Evolutionary conservation across 2,113 vertebrate genomes (phyloP).

Genomic region (Macaca fascicularis): T2T-MFA8v1.1 NC_088375.1:138878501-138879000

Average conservation of each 20-base stretch:
- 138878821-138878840: background rate
- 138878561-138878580: background rate
- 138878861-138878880: background rate
- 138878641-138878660: constrained; percentile 40
- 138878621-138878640: constrained; percentile 39
- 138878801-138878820: background rate
- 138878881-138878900: background rate
- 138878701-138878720: background rate
- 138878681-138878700: constrained; percentile 12
- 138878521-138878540: background rate
- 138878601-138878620: constrained; percentile 40
- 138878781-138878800: constrained; percentile 25
- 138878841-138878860: background rate
- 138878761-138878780: background rate
- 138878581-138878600: constrained; percentile 12
- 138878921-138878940: constrained; percentile 48
- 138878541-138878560: background rate
- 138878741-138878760: constrained; percentile 37
- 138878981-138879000: constrained; percentile 2
- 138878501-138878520: background rate
- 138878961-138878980: background rate
- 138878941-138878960: background rate
- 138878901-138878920: constrained; percentile 43
- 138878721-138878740: constrained; percentile 41
- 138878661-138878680: background rate